phyloP scores from a whole-genome alignment of 1,140 invertebrate species.

The Neodiprion pinetum region DNA sequence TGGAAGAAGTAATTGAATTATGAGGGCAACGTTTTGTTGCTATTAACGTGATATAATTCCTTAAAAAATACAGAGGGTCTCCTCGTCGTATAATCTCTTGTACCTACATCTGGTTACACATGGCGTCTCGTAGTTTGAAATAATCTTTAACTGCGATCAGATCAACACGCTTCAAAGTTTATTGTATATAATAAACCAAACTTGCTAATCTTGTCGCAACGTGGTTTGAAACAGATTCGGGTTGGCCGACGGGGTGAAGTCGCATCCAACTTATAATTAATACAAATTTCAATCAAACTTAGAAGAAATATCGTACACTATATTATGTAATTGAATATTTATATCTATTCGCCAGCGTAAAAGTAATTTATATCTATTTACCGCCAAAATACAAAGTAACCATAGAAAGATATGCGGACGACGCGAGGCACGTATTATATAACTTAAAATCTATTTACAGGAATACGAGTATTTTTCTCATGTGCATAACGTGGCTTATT shows the following conservation, averaged over 20 bases:
- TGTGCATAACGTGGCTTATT: background rate
- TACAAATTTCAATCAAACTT: background rate
- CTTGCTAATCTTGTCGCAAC: background rate
- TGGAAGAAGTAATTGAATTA: background rate
- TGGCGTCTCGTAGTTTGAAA: background rate
- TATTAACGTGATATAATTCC: constrained; percentile 5
- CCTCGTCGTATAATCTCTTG: background rate
- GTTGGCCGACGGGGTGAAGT: background rate
- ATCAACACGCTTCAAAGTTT: background rate
- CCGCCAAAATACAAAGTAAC: background rate
- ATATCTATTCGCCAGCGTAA: background rate
- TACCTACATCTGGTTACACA: background rate
- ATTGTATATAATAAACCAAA: background rate
- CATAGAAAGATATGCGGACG: background rate
- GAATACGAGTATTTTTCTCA: background rate
- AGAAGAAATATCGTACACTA: too few relatives aligned
- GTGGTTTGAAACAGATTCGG: background rate
- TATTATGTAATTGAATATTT: background rate
- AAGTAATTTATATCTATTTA: background rate
- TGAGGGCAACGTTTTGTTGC: background rate
- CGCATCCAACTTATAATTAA: background rate
- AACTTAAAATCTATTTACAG: background rate
- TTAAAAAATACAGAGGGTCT: background rate
- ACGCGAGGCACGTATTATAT: background rate
- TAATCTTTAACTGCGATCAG: background rate